Conservation (phyloP, 2,888 invertebrate species). For the Phyto melanocephala region DNA sequence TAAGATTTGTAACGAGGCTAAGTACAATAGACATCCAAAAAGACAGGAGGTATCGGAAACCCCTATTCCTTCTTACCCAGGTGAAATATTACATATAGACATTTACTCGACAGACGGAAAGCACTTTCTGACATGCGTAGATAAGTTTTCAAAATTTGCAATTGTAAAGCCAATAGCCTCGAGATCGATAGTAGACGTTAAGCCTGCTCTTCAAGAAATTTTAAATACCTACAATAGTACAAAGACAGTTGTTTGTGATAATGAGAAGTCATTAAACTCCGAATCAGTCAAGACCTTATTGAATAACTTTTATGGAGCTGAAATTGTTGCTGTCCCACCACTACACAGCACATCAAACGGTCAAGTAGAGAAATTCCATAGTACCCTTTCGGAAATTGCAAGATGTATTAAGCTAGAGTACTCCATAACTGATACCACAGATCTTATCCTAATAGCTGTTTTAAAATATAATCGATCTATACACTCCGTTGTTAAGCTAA, state of each 20-base stretch:
- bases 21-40: constrained; percentile 15
- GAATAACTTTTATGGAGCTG: constrained; percentile 12
- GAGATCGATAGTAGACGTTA: constrained; percentile 30
- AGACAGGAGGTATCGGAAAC: constrained; percentile 14
- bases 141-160: constrained; percentile 55
- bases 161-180: constrained; percentile 29
- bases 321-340: constrained; percentile 37
- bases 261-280: constrained; percentile 42
- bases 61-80: constrained; percentile 19
- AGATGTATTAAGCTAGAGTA: constrained; percentile 51
- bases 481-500: constrained; percentile 38
- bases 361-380: background rate
- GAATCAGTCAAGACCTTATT: constrained; percentile 24
- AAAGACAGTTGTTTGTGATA: constrained; percentile 10
- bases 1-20: constrained; percentile 28
- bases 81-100: constrained; percentile 23
- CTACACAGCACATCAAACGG: constrained; percentile 36
- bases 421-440: constrained; percentile 38
- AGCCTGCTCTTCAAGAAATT: constrained; percentile 7
- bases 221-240: background rate
- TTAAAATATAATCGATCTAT: constrained; percentile 55
- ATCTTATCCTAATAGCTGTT: constrained; percentile 40
- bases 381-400: constrained; percentile 13
- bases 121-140: constrained; percentile 34
- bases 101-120: constrained; percentile 32